Evolutionary conservation across 2,113 vertebrate species (phyloP).

Genomic region (Poeciliopsis turrubarensis): DNA sequence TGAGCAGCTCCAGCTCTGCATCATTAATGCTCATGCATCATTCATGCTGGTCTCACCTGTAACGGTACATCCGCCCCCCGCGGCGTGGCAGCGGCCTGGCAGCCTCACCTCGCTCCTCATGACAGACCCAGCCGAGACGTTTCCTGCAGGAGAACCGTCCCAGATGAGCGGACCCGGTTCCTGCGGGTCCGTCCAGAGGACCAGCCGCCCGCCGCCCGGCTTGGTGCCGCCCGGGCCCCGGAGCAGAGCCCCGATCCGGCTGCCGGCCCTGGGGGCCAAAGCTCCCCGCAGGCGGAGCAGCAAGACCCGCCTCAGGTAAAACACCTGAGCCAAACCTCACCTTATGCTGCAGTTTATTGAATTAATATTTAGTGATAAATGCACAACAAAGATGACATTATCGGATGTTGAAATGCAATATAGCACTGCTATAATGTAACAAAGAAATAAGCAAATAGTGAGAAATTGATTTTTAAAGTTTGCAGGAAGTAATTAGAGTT

Average conservation of each 20-base stretch:
- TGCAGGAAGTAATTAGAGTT: not conserved
- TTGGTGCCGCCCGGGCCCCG: constrained; percentile 29
- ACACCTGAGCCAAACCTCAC: no score
- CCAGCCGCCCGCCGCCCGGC: constrained; percentile 41
- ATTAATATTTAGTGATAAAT: not conserved
- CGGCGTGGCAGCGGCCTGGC: not conserved
- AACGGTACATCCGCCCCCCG: not conserved
- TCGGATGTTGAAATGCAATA: no score
- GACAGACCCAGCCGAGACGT: not conserved
- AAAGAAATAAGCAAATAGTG: no score
- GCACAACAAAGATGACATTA: not conserved
- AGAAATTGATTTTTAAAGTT: no score
- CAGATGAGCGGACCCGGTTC: constrained; percentile 56
- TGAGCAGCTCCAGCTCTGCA: constrained; percentile 66
- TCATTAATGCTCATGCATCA: constrained; percentile 77
- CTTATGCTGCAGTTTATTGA: not conserved
- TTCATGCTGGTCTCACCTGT: constrained; percentile 60
- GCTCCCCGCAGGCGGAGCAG: constrained; percentile 42
- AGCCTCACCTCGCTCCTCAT: not conserved
- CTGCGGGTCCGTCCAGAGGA: constrained; percentile 37
- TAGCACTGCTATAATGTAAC: no score
- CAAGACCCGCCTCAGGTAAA: constrained; percentile 67
- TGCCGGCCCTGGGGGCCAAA: constrained; percentile 59
- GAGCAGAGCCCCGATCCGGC: constrained; percentile 49
- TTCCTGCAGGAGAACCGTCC: constrained; percentile 10